phyloP scores from a whole-genome alignment of 2,888 invertebrate species.

The Saturnia japonica region DNA sequence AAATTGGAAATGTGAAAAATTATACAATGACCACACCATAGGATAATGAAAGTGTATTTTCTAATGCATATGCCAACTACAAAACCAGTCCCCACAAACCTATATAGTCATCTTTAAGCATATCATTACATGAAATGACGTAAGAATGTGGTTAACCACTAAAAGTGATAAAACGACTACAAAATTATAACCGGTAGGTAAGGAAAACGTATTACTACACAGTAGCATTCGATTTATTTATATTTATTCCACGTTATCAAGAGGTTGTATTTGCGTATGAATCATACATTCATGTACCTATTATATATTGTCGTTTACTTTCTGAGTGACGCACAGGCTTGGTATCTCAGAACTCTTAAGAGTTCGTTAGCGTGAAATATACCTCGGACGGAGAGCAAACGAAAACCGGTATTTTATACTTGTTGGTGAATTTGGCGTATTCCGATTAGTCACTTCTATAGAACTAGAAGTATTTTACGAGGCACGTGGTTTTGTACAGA shows the following conservation, averaged over 20 bases:
- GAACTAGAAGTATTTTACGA: too few species aligned
- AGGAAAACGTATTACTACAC: neutral
- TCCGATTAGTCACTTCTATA: neutral
- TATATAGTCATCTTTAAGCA: neutral
- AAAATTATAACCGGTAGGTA: neutral
- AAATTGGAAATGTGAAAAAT: too few species aligned
- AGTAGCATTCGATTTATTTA: slow-evolving; percentile 9
- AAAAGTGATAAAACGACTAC: neutral
- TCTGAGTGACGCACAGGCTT: neutral
- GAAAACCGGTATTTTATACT: slow-evolving; percentile 6
- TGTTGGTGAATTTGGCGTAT: neutral
- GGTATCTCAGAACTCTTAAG: neutral
- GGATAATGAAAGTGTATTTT: too few species aligned
- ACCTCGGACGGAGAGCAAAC: neutral
- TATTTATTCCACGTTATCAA: slow-evolving; percentile 7
- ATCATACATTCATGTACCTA: slow-evolving; percentile 1
- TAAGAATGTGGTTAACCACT: neutral
- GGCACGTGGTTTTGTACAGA: too few species aligned
- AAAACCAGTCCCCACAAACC: too few species aligned
- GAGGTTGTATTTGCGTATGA: slow-evolving; percentile 14
- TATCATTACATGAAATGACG: neutral
- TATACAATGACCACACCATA: too few species aligned
- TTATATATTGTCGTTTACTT: slow-evolving; percentile 2
- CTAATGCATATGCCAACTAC: too few species aligned
- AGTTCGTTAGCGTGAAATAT: slow-evolving; percentile 6